A percentile compares a stretch with the other conserved stretches of the same genome.
phyloP scores from a whole-genome alignment of 2,113 vertebrate genomes.

The Mungos mungo region DNA sequence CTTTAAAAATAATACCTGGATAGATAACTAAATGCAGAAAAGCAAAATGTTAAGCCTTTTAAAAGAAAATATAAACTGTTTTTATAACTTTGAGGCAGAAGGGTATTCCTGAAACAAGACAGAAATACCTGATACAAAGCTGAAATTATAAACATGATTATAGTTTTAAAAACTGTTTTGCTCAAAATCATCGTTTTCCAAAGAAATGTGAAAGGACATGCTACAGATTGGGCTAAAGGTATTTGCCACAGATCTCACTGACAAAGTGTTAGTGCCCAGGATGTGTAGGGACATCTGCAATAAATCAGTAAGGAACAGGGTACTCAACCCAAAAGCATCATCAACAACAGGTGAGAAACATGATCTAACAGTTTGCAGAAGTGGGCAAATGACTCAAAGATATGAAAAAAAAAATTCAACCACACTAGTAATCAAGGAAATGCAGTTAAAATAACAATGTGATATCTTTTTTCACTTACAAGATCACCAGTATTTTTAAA shows the following conservation, averaged over 20 bases:
- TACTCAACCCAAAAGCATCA: background rate
- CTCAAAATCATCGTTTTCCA: background rate
- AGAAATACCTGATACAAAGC: background rate
- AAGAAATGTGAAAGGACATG: background rate
- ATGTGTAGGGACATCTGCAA: background rate
- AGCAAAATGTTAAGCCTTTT: background rate
- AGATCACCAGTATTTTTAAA: background rate
- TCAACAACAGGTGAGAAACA: background rate
- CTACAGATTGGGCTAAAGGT: background rate
- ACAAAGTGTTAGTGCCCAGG: background rate
- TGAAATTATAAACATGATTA: background rate
- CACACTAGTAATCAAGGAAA: background rate
- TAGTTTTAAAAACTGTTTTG: background rate
- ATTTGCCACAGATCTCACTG: background rate
- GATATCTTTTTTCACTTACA: background rate
- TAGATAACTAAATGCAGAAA: constrained; percentile 8
- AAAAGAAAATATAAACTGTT: background rate
- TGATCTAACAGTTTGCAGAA: background rate
- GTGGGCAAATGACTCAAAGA: background rate
- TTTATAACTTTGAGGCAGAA: background rate
- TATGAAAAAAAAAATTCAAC: background rate
- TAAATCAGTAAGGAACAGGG: background rate
- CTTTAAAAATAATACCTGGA: too few species aligned
- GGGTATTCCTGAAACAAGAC: background rate
- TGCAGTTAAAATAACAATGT: background rate